These are phyloP conservation scores for Chloroclystis v-ata DNA, from an alignment of 2,888 invertebrate genomes.

Conservation along the genomic window DNA sequence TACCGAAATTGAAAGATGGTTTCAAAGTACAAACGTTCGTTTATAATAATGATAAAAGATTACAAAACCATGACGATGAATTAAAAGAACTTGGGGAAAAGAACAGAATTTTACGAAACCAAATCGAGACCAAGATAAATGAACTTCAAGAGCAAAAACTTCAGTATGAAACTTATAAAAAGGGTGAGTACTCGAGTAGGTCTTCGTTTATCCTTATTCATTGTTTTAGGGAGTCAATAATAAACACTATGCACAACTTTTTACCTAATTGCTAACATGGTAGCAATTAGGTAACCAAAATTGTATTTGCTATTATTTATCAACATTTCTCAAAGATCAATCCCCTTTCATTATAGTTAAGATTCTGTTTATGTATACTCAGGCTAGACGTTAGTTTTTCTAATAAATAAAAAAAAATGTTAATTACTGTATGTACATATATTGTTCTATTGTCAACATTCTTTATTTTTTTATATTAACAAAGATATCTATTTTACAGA, in stretches of 20 bases:
- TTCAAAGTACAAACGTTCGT: constrained; percentile 39
- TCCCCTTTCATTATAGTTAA: no score
- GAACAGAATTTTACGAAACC: constrained; percentile 51
- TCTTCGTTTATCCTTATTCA: background rate
- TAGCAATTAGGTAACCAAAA: no score
- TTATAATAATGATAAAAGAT: constrained; percentile 30
- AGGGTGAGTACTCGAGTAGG: constrained; percentile 37
- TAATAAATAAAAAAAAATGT: no score
- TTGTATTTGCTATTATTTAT: no score
- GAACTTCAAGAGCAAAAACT: constrained; percentile 45
- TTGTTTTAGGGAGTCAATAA: no score
- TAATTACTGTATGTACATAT: background rate
- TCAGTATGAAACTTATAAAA: constrained; percentile 56
- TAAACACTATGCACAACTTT: no score
- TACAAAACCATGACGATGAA: constrained; percentile 49
- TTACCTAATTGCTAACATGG: no score
- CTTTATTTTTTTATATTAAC: background rate
- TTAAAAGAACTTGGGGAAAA: constrained; percentile 45
- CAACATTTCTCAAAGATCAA: no score
- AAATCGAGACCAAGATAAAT: constrained; percentile 51
- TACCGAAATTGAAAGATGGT: constrained; percentile 41
- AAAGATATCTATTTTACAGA: constrained; percentile 39
- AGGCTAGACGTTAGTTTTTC: no score
- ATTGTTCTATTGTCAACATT: background rate
- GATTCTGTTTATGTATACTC: no score